These are phyloP conservation scores for Sebastes jordani DNA, from an alignment of 2,797 vertebrate genomes.

Conservation along the genomic window DNA sequence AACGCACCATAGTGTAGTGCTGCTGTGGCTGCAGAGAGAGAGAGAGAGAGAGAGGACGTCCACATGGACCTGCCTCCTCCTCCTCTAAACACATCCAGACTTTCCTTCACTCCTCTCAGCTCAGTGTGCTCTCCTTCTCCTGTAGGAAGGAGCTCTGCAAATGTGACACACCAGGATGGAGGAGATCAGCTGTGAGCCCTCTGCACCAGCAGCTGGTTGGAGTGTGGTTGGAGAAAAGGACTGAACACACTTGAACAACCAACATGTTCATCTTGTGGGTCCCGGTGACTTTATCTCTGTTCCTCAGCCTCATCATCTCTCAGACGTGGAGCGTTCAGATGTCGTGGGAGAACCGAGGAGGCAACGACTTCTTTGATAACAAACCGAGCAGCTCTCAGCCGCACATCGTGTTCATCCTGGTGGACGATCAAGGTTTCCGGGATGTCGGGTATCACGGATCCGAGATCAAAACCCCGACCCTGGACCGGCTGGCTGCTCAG, in stretches of 20 bases:
- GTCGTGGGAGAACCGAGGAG: slow-evolving; percentile 81
- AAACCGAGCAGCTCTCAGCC: slow-evolving; percentile 78
- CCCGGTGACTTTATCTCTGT: slow-evolving; percentile 77
- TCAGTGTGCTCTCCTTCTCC: neutral
- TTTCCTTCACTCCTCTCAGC: neutral
- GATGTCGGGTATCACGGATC: slow-evolving; percentile 98
- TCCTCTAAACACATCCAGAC: neutral
- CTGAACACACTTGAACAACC: neutral
- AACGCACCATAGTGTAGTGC: neutral
- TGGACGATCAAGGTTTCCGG: slow-evolving; percentile 97
- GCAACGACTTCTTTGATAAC: slow-evolving; percentile 48
- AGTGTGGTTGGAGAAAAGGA: neutral
- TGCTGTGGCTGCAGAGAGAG: neutral
- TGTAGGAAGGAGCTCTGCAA: neutral
- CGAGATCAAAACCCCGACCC: slow-evolving; percentile 94
- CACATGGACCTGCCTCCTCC: slow-evolving; percentile 30
- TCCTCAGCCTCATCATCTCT: slow-evolving; percentile 81
- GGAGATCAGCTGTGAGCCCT: neutral
- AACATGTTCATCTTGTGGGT: slow-evolving; percentile 75
- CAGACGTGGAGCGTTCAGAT: slow-evolving; percentile 82
- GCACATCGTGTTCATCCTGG: slow-evolving; percentile 95
- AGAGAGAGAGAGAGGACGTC: neutral
- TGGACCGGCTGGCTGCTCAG: slow-evolving; percentile 91
- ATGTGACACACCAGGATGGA: slow-evolving; percentile 31
- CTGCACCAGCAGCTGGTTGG: neutral